Percentiles rank a stretch among this genome's conserved stretches.
These are phyloP conservation scores for Phyllotreta cruciferae DNA, from an alignment of 2,888 invertebrate species.

Conservation along the genomic window DNA sequence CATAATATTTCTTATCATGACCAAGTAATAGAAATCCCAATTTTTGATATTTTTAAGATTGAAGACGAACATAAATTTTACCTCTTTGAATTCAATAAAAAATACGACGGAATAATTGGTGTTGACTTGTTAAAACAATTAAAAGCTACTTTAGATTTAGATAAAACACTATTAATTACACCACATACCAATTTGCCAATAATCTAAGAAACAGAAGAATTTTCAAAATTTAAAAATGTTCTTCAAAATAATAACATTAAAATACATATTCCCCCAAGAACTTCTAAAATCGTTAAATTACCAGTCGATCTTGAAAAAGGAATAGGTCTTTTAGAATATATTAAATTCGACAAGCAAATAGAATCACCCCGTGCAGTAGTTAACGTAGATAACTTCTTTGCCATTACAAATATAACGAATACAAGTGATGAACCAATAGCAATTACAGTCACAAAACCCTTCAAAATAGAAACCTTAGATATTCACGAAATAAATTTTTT, in stretches of 20 bases:
- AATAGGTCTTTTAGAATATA: constrained; percentile 3
- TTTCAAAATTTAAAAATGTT: no score
- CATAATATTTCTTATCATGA: constrained; percentile 7
- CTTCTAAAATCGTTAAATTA: constrained; percentile 2
- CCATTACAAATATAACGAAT: constrained; percentile 7
- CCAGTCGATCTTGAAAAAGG: neutral
- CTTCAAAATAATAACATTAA: no score
- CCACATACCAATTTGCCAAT: no score
- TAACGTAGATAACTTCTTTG: constrained; percentile 5
- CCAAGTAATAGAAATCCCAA: neutral
- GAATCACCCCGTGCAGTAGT: neutral
- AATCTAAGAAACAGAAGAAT: no score
- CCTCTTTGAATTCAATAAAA: neutral
- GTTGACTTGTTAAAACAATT: neutral
- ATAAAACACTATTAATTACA: no score
- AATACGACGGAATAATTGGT: neutral
- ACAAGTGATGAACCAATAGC: no score
- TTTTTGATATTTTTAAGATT: constrained; percentile 4
- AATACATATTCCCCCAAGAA: constrained; percentile 1
- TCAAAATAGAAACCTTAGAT: neutral
- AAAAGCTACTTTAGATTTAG: neutral
- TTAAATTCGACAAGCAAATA: constrained; percentile 1
- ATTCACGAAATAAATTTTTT: no score
- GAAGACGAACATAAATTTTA: neutral
- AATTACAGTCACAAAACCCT: constrained; percentile 1